A percentile compares a stretch with the other conserved stretches of the same genome.
Conservation (phyloP, 2,113 vertebrate genomes). For the Campylomormyrus numenius region DNA sequence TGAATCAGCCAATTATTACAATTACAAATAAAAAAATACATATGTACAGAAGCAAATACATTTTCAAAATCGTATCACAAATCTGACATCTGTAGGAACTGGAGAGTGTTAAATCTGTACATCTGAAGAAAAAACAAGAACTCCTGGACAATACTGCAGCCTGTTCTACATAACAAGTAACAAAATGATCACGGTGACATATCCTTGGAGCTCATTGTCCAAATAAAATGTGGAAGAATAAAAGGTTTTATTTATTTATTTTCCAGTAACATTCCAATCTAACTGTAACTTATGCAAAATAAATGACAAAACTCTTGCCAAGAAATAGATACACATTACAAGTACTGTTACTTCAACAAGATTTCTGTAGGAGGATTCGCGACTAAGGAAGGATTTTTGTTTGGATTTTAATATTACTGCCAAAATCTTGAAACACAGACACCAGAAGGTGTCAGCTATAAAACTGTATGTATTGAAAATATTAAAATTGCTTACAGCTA, state of each 20-base stretch:
- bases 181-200: neutral
- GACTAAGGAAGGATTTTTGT: neutral
- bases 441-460: neutral
- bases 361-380: neutral
- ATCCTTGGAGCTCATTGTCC: neutral
- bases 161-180: slow-evolving; percentile 11
- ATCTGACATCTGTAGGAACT: neutral
- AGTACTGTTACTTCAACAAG: neutral
- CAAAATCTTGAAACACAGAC: neutral
- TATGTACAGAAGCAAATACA: neutral
- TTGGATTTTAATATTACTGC: neutral
- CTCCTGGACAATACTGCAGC: slow-evolving; percentile 25
- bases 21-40: neutral
- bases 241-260: neutral
- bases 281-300: neutral
- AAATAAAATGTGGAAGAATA: neutral
- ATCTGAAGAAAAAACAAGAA: slow-evolving; percentile 27
- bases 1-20: neutral
- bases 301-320: neutral
- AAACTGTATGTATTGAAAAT: neutral
- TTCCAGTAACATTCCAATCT: neutral
- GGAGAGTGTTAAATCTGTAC: slow-evolving; percentile 24
- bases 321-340: slow-evolving; percentile 5
- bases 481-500: neutral
- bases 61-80: neutral